Base-by-base conservation (phyloP, 2,888 invertebrate genomes). In the Eristalis tenax region DNA sequence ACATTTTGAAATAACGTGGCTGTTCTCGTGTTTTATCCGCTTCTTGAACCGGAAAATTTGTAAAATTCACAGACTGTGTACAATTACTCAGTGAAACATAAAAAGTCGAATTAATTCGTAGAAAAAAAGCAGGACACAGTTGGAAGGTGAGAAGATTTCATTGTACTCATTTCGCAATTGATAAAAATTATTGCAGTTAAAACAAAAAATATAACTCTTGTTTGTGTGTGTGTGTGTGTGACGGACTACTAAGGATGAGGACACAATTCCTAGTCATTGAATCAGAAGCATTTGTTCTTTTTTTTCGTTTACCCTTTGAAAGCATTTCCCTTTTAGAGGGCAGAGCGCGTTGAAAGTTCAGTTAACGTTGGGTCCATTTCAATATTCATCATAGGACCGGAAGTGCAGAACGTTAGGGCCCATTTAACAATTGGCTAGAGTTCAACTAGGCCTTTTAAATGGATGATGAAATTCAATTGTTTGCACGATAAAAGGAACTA, bases 401-500 rank as follows among this genome's bases (percentile, higher is more conserved):
- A 85, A 81, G 50, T 77, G 59, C 77, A 77, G 63, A 32, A 76
- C 73, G 28, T 5, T 57, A 32, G 85, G 65, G 63, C 64, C n/a
- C 71, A 64, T 77, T 77, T 68, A 68, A 85, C 85, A 85, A 85
- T 81, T 77, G 80, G 66, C 57, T 56, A 32, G 61, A 80, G 76
- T 85, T 81, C 56, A 81, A 81, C 76, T 78, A 2, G 50, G 43
- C 28, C 64, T 78, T 80, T 71, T 40, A 75, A 84, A 84, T 84
- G 43, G 76, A 23, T 63, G 56, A 75, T 71, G 76, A 64, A 81
- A 81, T 71, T 81, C 76, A 81, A 84, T 76, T 84, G 75, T 66
- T 38, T 65, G 59, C 59, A 26, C n/a, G 15, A 61, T 80, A 56
- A 66, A 75, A 69, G 65, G 65, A 63, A 75, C 43, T 65, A 75